Evolutionary conservation across 35 echinoderm and acorn worm genomes (phyloP), one percentile per base, ranked within the genome.

Genomic region (Hemicentrotus pulcherrimus): DNA sequence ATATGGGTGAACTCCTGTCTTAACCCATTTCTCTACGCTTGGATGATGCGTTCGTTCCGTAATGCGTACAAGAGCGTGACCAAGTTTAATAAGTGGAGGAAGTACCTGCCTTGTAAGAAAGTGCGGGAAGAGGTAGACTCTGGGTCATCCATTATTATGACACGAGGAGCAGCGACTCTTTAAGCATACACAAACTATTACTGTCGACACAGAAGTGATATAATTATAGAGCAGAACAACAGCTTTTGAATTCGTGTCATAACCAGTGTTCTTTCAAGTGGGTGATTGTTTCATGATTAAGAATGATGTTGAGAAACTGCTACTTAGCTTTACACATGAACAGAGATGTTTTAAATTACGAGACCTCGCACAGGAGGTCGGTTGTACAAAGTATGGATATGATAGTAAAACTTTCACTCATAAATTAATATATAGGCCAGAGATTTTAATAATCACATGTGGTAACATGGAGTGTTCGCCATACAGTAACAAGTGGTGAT

Each of bases 11-110:
- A 94, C 61, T 97, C 98, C 0, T 94, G 91, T 6, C 24, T 99
- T 4, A 99, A 99, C 52, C 98, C 98, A 4, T 99, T 95, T 47
- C 97, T 99, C 13, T 99, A 97, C 61, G 98, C 96, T 50, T 97
- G 97, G 95, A 96, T 97, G 96, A 97, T 95, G 86, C 86, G 95
- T 4, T 95, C 93, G 14, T 99, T 99, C 78, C 94, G 98, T 0
- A 47, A 95, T 46, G 97, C 96, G 19, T 99, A 97, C 92, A 99
- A 97, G 86, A 48, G 95, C 24, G 48, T 99, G 24, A 93, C 91
- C 8, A 35, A 96, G 71, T 95, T 87, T 31, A 86, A 35, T 50
- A 86, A 47, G 9, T 95, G 94, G 47, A 48, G 88, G 45, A 97
- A 97, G 86, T 94, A 93, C 12, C 24, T 93, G 9, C 91, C 91